These are phyloP conservation scores for Hylaeus anthracinus DNA, from an alignment of 1,140 invertebrate species.

Conservation along the genomic window DNA sequence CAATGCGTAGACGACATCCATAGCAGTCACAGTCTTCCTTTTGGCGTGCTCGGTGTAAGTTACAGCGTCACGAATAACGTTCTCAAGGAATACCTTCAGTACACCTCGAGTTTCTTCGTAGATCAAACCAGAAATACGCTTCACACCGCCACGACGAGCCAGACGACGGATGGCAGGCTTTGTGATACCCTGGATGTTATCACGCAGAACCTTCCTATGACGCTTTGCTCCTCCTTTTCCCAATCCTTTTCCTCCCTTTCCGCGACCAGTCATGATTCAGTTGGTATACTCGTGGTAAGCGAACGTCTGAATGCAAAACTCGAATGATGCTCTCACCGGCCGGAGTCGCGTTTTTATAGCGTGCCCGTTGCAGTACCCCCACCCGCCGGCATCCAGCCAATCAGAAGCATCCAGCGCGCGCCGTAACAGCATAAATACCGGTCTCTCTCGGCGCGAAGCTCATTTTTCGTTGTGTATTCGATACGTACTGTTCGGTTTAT, in stretches of 20 bases:
- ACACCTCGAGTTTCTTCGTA: constrained; percentile 62
- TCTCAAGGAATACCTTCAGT: constrained; percentile 57
- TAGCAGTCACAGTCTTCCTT: constrained; percentile 57
- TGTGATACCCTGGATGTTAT: constrained; percentile 65
- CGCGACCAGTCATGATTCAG: constrained; percentile 54
- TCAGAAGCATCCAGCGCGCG: not conserved
- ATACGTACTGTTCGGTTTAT: not conserved
- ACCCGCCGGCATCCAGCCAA: not conserved
- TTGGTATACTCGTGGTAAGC: no score
- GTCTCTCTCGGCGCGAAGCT: not conserved
- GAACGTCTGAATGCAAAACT: not conserved
- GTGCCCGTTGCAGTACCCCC: not conserved
- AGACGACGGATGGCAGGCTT: constrained; percentile 59
- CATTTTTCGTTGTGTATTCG: not conserved
- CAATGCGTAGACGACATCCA: constrained; percentile 61
- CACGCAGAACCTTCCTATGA: constrained; percentile 61
- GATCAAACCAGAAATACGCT: constrained; percentile 62
- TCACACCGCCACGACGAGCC: constrained; percentile 57
- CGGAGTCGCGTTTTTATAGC: not conserved
- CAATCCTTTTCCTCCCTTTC: constrained; percentile 63
- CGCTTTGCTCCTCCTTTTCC: constrained; percentile 64
- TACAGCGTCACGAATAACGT: constrained; percentile 58
- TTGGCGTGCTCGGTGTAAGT: constrained; percentile 60
- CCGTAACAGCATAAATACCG: not conserved
- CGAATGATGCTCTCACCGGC: not conserved